Conservation (phyloP, 2,888 invertebrate genomes). For the Dicyrtoma fusca region DNA sequence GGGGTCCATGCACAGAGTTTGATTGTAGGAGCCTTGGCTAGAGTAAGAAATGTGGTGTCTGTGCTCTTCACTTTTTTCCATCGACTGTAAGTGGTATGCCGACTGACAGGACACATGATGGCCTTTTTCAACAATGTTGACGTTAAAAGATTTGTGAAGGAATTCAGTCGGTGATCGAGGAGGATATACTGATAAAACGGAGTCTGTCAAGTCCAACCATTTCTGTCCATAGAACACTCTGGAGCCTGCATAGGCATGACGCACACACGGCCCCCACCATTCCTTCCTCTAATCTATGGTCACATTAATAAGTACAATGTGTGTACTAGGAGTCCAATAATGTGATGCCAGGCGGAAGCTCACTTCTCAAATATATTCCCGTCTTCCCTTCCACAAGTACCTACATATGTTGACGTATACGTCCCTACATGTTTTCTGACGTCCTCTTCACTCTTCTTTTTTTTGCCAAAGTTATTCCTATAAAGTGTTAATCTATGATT, state of each 20-base stretch:
- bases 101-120: slow-evolving; percentile 35
- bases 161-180: slow-evolving; percentile 4
- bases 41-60: slow-evolving; percentile 21
- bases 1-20: background rate
- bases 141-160: slow-evolving; percentile 33
- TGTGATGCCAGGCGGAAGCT: no score
- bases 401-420: background rate
- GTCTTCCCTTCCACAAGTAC: background rate
- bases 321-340: no score
- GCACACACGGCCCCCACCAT: no score
- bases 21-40: slow-evolving; percentile 11
- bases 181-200: background rate
- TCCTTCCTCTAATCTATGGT: no score
- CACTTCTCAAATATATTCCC: background rate
- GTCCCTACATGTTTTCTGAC: slow-evolving; percentile 36
- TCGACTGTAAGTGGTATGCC: slow-evolving; percentile 7
- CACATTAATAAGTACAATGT: no score
- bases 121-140: slow-evolving; percentile 35
- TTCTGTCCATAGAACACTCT: no score
- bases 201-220: slow-evolving; percentile 7
- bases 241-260: no score
- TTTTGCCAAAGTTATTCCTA: no score
- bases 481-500: no score
- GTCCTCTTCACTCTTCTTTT: background rate
- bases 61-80: slow-evolving; percentile 7